Conservation (phyloP, 2,888 invertebrate genomes). For the Hipparchia semele region DNA sequence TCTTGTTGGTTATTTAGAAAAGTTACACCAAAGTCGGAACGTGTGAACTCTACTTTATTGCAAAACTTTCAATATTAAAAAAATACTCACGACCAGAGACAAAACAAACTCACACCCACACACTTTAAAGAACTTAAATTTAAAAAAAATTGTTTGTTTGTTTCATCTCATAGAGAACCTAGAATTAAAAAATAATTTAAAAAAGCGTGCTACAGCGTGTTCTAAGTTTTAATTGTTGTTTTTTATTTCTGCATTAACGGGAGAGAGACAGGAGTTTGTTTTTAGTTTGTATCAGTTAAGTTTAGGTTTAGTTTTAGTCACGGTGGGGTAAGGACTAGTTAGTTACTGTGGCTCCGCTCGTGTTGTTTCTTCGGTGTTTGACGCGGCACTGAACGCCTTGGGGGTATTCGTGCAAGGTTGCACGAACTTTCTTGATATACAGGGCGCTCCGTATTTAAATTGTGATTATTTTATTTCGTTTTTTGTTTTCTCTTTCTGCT, state of each 20-base stretch:
- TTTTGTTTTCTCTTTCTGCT: no score
- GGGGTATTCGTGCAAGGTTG: conserved; percentile 49
- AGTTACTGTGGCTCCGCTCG: conserved; percentile 45
- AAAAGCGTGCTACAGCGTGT: conserved; percentile 37
- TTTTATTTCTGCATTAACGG: conserved; percentile 38
- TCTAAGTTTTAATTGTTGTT: conserved; percentile 19
- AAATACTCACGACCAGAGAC: conserved; percentile 12
- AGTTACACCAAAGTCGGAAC: neutral
- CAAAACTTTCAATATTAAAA: conserved; percentile 8
- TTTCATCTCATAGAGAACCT: neutral
- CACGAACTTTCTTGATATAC: conserved; percentile 53
- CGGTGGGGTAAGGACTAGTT: conserved; percentile 52
- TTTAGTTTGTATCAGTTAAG: conserved; percentile 41
- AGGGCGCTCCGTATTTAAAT: conserved; percentile 40
- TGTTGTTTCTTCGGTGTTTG: conserved; percentile 48
- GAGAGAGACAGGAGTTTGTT: conserved; percentile 45
- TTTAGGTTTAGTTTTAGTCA: conserved; percentile 48
- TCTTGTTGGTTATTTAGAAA: no score
- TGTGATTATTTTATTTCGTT: neutral
- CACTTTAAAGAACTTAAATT: neutral
- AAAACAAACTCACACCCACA: conserved; percentile 17
- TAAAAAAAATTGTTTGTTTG: neutral
- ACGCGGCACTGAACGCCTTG: conserved; percentile 56
- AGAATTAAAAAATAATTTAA: conserved; percentile 1
- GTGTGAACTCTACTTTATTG: neutral